Base-by-base conservation (phyloP, 2,888 invertebrate species). In the Ennomos quercinarius region DNA sequence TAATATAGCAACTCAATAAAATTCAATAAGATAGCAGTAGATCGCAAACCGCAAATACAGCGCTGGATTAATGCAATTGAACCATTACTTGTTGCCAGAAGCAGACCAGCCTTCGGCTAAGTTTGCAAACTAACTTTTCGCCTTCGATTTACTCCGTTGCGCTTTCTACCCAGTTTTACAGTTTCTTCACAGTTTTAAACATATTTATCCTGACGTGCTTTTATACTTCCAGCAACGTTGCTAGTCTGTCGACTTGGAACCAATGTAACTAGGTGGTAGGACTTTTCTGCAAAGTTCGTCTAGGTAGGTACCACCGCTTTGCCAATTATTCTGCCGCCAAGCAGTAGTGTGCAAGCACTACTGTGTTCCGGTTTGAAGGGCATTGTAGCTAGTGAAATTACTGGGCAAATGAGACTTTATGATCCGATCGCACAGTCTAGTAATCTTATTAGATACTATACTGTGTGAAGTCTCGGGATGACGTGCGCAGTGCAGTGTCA, bases 101-200 rank as follows among this genome's bases (percentile, higher is more conserved):
- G 65, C 39, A 44, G 41, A 45, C 37, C 57, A 66, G 62, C 51
- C 65, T 35, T 54, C 41, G 53, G 13, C 43, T 38, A 63, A 68
- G 59, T 66, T 62, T 37, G 39, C 41, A 46, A 76, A 77, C 61
- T 56, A 76, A 78, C 65, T 77, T 78, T 73, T 53, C 59, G 68
- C 54, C 57, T 62, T 68, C 67, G 66, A 66, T 72, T 64, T 64
- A 77, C 72, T 77, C 70, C 67, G 74, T 72, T 74, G 73, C 74
- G 74, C 72, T 72, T 67, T 67, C 63, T 69, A 64, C 42, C 55
- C 58, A 73, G 67, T 75, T 74, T 68, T 68, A 36, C 48, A 48
- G 36, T 58, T 67, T 66, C 63, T 68, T 67, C 45, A 51, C 55
- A 72, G 68, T 77, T 76, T 71, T 66, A 56, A 76, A 77, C 72